Conservation (phyloP, 2,888 invertebrate genomes). For the Stegana nigrithorax region DNA sequence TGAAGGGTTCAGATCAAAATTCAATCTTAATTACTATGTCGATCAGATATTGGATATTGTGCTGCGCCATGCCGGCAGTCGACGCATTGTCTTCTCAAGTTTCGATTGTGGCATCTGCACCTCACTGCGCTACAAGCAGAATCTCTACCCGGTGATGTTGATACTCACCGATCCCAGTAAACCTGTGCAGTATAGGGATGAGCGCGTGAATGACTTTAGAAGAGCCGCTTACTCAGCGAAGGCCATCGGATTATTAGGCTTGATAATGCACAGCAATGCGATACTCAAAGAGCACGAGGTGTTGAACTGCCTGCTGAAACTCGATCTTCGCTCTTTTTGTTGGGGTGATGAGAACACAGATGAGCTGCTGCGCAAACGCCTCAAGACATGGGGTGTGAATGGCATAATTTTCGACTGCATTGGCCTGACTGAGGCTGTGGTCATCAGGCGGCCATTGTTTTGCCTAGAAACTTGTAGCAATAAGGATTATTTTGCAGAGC, state of each 20-base stretch:
- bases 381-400: conserved; percentile 92
- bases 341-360: conserved; percentile 96
- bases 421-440: conserved; percentile 63
- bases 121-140: neutral
- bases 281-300: conserved; percentile 79
- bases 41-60: neutral
- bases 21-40: neutral
- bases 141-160: neutral
- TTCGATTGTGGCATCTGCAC: neutral
- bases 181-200: conserved; percentile 76
- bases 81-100: neutral
- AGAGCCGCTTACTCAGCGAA: conserved; percentile 84
- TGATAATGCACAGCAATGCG: conserved; percentile 80
- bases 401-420: conserved; percentile 94
- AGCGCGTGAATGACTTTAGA: conserved; percentile 81
- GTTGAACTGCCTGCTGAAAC: conserved; percentile 75
- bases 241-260: conserved; percentile 84
- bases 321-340: conserved; percentile 87
- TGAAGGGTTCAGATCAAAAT: neutral
- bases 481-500: neutral
- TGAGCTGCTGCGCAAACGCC: conserved; percentile 80
- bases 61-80: neutral
- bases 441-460: neutral
- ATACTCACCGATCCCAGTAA: neutral
- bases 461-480: conserved; percentile 2